Evolutionary conservation across 2,888 invertebrate genomes (phyloP).

Genomic region (Ornithoptera alexandrae): DNA sequence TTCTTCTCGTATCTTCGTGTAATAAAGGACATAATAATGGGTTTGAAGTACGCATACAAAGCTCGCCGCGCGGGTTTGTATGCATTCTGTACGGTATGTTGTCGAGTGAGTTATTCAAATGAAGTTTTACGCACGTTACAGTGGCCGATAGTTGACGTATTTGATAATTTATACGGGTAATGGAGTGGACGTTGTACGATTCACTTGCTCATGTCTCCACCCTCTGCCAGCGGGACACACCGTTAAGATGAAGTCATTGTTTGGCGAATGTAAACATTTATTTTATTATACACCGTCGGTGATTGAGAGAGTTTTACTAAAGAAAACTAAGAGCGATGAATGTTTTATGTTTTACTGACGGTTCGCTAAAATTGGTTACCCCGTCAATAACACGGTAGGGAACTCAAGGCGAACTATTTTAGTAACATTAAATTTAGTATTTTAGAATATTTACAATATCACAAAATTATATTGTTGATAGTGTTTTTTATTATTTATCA

Average conservation of each 20-base stretch:
- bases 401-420: no score
- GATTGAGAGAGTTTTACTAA: background rate
- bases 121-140: slow-evolving; percentile 57
- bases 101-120: slow-evolving; percentile 58
- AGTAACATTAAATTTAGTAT: no score
- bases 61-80: slow-evolving; percentile 45
- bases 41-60: slow-evolving; percentile 56
- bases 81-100: slow-evolving; percentile 36
- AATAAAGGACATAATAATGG: slow-evolving; percentile 51
- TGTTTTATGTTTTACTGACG: no score
- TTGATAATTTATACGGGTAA: slow-evolving; percentile 64
- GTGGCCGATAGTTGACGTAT: slow-evolving; percentile 51
- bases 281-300: slow-evolving; percentile 1
- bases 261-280: slow-evolving; percentile 4
- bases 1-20: slow-evolving; percentile 17
- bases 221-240: slow-evolving; percentile 2
- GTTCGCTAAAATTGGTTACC: no score
- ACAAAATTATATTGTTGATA: no score
- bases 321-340: no score
- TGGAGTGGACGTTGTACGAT: slow-evolving; percentile 36
- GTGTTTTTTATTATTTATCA: no score
- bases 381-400: no score
- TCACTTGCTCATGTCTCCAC: slow-evolving; percentile 28
- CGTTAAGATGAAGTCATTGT: slow-evolving; percentile 1
- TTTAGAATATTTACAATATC: no score